phyloP scores from a whole-genome alignment of 2,888 invertebrate genomes.

The Camptogramma bilineatum region DNA sequence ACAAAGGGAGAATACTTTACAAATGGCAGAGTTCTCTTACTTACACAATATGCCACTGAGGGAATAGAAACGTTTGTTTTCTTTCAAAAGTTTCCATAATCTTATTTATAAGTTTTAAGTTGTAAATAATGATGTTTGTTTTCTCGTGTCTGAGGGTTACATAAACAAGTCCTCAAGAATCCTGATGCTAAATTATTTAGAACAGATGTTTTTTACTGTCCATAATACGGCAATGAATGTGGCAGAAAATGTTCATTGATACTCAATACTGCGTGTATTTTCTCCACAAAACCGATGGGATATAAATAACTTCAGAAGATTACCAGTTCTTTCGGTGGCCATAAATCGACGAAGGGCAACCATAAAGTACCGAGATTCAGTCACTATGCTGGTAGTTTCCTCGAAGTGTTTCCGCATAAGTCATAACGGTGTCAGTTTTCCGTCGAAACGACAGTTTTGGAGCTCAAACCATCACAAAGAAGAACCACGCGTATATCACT shows the following conservation, averaged over 20 bases:
- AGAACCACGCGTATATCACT: conserved; percentile 31
- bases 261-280: conserved; percentile 24
- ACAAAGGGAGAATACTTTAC: conserved; percentile 3
- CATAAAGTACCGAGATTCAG: conserved; percentile 47
- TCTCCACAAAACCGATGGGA: conserved; percentile 20
- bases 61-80: not conserved
- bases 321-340: conserved; percentile 34
- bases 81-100: not conserved
- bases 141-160: not conserved
- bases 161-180: not conserved
- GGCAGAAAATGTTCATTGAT: conserved; percentile 21
- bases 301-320: conserved; percentile 32
- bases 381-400: conserved; percentile 48
- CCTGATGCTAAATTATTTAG: not conserved
- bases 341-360: conserved; percentile 40
- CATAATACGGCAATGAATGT: conserved; percentile 20
- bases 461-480: conserved; percentile 38
- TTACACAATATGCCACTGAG: not conserved
- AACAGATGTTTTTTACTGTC: conserved; percentile 10
- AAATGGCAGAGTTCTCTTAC: not conserved
- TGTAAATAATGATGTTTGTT: not conserved
- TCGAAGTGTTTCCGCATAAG: conserved; percentile 58
- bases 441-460: conserved; percentile 45
- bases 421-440: conserved; percentile 59
- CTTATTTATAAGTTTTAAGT: not conserved